phyloP scores from a whole-genome alignment of 2,797 vertebrate species.

The Hoplostethus mediterraneus region DNA sequence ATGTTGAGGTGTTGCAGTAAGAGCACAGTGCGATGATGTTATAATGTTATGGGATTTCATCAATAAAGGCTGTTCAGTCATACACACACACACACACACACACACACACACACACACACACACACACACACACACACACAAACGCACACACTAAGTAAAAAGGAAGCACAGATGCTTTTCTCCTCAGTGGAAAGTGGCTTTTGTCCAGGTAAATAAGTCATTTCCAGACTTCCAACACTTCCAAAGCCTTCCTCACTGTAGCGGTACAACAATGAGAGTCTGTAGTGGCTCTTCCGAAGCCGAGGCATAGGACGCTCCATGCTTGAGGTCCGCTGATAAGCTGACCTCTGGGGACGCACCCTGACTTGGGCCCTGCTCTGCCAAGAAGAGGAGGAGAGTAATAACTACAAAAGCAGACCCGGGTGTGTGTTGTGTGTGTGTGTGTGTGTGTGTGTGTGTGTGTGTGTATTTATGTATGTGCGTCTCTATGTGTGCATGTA shows the following conservation, averaged over 20 bases:
- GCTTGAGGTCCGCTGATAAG: conserved; percentile 59
- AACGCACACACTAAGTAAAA: conserved; percentile 4
- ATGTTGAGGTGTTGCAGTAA: conserved; percentile 36
- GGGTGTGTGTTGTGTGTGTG: neutral
- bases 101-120: neutral
- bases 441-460: neutral
- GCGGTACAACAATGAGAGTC: conserved; percentile 59
- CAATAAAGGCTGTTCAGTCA: conserved; percentile 1
- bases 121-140: conserved; percentile 4
- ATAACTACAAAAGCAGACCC: conserved; percentile 39
- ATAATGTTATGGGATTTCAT: conserved; percentile 26
- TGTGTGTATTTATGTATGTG: neutral
- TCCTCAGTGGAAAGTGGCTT: conserved; percentile 62
- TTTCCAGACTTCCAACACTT: conserved; percentile 59
- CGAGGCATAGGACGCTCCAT: conserved; percentile 53
- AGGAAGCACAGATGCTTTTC: conserved; percentile 63
- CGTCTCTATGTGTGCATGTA: neutral
- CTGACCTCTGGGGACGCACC: conserved; percentile 40
- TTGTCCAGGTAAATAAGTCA: conserved; percentile 64
- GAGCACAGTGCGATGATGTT: conserved; percentile 18
- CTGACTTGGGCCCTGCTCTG: neutral
- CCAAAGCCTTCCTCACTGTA: conserved; percentile 29
- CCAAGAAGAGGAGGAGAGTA: conserved; percentile 13
- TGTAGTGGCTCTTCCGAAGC: conserved; percentile 48
- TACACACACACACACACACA: conserved; percentile 4